Evolutionary conservation across 2,888 invertebrate genomes (phyloP).

Genomic region (Dasysyrphus tricinctus): DNA sequence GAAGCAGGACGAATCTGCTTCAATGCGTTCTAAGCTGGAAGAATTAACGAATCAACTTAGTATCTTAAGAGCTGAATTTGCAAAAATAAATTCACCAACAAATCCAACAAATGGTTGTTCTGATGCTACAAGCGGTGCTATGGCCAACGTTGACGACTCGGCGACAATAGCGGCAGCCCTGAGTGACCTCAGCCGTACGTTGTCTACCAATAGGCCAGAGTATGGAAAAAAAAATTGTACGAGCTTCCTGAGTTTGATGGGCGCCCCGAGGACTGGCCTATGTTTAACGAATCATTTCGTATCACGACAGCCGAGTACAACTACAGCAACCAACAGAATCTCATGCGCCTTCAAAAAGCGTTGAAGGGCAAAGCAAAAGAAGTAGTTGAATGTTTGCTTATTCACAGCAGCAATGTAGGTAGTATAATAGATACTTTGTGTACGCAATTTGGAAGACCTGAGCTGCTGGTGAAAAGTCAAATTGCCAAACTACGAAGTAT

Average conservation of each 20-base stretch:
- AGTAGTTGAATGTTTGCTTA: slow-evolving; percentile 58
- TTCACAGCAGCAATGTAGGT: slow-evolving; percentile 12
- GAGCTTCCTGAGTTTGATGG: too few species aligned
- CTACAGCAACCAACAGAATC: slow-evolving; percentile 1
- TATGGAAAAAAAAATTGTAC: too few species aligned
- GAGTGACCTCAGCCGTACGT: too few species aligned
- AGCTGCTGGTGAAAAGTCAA: slow-evolving; percentile 28
- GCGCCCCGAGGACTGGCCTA: neutral
- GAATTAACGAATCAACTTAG: neutral
- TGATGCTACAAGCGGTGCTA: neutral
- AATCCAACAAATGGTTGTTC: too few species aligned
- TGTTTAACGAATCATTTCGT: neutral
- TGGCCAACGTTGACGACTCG: too few species aligned
- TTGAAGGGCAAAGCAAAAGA: slow-evolving; percentile 49
- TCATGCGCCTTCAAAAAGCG: slow-evolving; percentile 38
- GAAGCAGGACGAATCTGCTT: neutral
- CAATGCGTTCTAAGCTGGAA: neutral
- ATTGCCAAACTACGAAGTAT: slow-evolving; percentile 28
- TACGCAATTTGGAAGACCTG: neutral
- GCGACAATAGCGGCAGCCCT: too few species aligned
- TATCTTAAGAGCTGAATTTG: neutral
- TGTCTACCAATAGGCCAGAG: too few species aligned
- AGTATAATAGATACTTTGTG: neutral
- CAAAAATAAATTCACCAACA: neutral
- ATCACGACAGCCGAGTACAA: neutral